phyloP scores from a whole-genome alignment of 23 tunicate species.

The Trididemnum clinides region DNA sequence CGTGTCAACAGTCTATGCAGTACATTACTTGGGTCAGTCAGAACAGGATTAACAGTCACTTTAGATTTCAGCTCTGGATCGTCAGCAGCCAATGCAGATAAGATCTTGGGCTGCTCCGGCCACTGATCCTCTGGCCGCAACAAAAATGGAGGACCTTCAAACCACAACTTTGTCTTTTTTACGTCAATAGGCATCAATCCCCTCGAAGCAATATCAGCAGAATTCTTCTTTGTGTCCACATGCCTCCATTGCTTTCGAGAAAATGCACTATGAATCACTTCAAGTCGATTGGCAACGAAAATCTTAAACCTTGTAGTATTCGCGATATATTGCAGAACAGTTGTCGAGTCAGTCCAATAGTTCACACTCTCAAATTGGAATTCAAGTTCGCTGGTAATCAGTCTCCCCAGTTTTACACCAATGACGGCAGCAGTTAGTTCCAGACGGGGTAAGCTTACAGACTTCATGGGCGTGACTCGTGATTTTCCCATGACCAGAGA shows the following conservation, averaged over 20 bases:
- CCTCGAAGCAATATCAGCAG: constrained; percentile 49
- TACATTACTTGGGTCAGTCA: background rate
- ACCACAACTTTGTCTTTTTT: constrained; percentile 18
- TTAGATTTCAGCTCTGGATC: background rate
- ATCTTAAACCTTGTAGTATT: constrained; percentile 21
- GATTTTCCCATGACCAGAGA: constrained; percentile 45
- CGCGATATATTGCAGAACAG: constrained; percentile 30
- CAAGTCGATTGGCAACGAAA: constrained; percentile 40
- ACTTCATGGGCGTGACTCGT: constrained; percentile 19
- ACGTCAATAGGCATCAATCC: constrained; percentile 21
- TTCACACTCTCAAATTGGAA: background rate
- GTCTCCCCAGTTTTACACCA: background rate
- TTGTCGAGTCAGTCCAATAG: constrained; percentile 52
- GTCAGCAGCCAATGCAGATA: background rate
- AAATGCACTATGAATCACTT: background rate
- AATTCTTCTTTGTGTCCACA: constrained; percentile 8
- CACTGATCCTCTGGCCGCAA: background rate
- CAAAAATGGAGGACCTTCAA: constrained; percentile 35
- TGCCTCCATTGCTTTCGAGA: constrained; percentile 20
- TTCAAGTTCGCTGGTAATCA: constrained; percentile 22
- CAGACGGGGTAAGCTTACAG: constrained; percentile 35
- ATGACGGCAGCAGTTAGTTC: constrained; percentile 33
- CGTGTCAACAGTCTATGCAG: background rate
- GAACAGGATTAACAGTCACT: background rate
- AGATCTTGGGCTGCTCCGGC: constrained; percentile 10